Conservation (phyloP, 2,888 invertebrate genomes). For the Dinocampus coccinellae region DNA sequence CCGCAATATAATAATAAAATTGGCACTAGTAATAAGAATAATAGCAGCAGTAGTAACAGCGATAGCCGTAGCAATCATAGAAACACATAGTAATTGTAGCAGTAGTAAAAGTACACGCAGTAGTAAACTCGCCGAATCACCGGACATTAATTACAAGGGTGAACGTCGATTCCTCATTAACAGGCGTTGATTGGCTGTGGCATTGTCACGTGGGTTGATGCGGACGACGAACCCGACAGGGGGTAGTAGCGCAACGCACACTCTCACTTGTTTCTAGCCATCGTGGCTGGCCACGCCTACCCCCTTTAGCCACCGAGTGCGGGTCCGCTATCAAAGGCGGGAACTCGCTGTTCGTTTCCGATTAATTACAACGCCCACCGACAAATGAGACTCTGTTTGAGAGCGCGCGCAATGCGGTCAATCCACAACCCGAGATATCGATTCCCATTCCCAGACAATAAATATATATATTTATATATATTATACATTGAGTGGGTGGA, state of each 20-base stretch:
- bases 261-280: slow-evolving; percentile 65
- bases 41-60: background rate
- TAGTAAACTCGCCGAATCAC: slow-evolving; percentile 38
- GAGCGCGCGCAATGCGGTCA: slow-evolving; percentile 39
- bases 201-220: slow-evolving; percentile 54
- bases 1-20: too few relatives aligned
- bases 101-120: too few relatives aligned
- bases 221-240: slow-evolving; percentile 35
- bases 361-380: slow-evolving; percentile 68
- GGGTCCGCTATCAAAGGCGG: slow-evolving; percentile 62
- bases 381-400: slow-evolving; percentile 58
- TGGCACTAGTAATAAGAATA: too few relatives aligned
- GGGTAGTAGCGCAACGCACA: slow-evolving; percentile 47
- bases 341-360: slow-evolving; percentile 50
- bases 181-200: slow-evolving; percentile 63
- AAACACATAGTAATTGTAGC: too few relatives aligned
- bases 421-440: slow-evolving; percentile 34
- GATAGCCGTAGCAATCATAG: background rate
- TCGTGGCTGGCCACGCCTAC: slow-evolving; percentile 65
- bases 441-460: slow-evolving; percentile 23
- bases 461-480: slow-evolving; percentile 9
- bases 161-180: slow-evolving; percentile 57
- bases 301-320: slow-evolving; percentile 57
- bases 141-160: slow-evolving; percentile 53
- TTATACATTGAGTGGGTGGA: background rate